These are phyloP conservation scores for Drosophila kanapiae DNA, from an alignment of 1,140 invertebrate genomes.

Conservation along the genomic window DNA sequence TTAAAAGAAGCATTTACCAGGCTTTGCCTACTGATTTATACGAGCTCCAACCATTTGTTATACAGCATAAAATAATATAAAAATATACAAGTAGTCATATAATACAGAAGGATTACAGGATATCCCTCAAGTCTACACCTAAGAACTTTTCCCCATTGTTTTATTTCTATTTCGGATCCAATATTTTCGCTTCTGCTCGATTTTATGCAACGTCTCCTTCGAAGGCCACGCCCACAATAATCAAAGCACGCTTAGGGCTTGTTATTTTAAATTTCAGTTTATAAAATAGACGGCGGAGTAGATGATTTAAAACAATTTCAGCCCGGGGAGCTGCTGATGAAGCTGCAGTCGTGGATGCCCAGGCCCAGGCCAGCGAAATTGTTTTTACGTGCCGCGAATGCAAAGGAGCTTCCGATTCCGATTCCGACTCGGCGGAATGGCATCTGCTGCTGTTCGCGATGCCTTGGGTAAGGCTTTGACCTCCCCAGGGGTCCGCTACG, in stretches of 20 bases:
- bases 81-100: too few relatives aligned
- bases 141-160: not conserved
- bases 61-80: too few relatives aligned
- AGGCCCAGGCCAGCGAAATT: conserved; percentile 51
- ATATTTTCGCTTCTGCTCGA: not conserved
- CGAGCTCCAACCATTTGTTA: too few relatives aligned
- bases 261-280: conserved; percentile 75
- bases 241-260: conserved; percentile 68
- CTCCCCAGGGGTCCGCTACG: not conserved
- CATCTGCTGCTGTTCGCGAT: conserved; percentile 27
- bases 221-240: conserved; percentile 48
- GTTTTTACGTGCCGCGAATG: conserved; percentile 69
- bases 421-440: not conserved
- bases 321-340: conserved; percentile 27
- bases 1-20: too few relatives aligned
- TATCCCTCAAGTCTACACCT: not conserved
- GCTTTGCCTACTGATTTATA: too few relatives aligned
- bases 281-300: conserved; percentile 56
- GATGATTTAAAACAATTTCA: conserved; percentile 73
- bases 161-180: conserved; percentile 12
- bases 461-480: conserved; percentile 12
- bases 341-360: conserved; percentile 31
- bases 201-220: conserved; percentile 8
- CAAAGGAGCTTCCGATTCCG: conserved; percentile 20
- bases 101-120: too few relatives aligned